These are phyloP conservation scores for Drosophila pectinifera DNA, from an alignment of 1,140 invertebrate species.

Conservation along the genomic window DNA sequence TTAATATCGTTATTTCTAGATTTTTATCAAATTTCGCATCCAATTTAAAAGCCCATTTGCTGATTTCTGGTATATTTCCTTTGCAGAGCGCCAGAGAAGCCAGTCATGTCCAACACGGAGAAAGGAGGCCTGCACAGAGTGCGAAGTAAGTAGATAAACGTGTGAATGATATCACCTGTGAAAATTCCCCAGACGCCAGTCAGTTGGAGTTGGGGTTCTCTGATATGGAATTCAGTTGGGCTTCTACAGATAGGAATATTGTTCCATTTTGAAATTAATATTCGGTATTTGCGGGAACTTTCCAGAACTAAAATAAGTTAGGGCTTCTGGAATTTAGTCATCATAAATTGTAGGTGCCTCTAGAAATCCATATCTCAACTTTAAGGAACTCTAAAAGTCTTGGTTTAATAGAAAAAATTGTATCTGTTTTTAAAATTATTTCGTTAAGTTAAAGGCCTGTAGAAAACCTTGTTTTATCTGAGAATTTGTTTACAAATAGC, in stretches of 20 bases:
- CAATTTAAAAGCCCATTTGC: slow-evolving; percentile 41
- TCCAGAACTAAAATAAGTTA: background rate
- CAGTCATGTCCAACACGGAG: slow-evolving; percentile 74
- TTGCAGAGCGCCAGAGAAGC: slow-evolving; percentile 39
- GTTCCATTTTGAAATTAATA: background rate
- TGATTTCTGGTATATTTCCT: slow-evolving; percentile 42
- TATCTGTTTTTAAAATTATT: background rate
- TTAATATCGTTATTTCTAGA: slow-evolving; percentile 26
- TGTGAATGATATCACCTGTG: slow-evolving; percentile 25
- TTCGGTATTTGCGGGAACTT: background rate
- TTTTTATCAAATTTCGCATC: slow-evolving; percentile 33
- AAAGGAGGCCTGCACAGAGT: slow-evolving; percentile 67
- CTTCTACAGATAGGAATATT: background rate
- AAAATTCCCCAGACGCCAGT: slow-evolving; percentile 3
- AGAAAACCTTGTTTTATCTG: no score
- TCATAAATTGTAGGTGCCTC: background rate
- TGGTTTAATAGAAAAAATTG: background rate
- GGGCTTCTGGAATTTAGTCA: background rate
- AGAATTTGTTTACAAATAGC: background rate
- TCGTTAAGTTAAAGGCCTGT: background rate
- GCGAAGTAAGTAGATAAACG: slow-evolving; percentile 68
- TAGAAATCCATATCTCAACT: background rate
- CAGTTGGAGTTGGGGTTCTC: background rate
- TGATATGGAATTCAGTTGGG: no score
- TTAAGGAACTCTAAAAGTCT: background rate